Evolutionary conservation across 2,888 invertebrate genomes (phyloP).

Genomic region (Lypha dubia): DNA sequence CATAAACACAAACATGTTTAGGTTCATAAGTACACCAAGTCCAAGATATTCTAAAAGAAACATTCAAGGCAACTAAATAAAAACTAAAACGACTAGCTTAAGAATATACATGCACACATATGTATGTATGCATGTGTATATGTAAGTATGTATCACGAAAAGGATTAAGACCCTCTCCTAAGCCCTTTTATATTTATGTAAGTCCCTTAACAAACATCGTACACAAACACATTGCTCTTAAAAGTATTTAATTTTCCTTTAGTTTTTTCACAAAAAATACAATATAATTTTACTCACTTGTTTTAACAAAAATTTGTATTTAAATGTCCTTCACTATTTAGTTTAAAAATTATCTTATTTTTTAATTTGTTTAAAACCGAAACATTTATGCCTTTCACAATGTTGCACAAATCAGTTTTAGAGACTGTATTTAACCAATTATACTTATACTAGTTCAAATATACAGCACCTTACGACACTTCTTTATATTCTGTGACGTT

Average conservation of each 20-base stretch:
- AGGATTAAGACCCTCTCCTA: constrained; percentile 1
- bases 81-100: neutral
- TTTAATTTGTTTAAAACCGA: constrained; percentile 20
- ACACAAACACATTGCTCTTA: neutral
- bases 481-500: neutral
- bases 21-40: too few species aligned
- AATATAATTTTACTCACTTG: constrained; percentile 53
- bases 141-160: neutral
- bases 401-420: constrained; percentile 38
- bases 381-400: constrained; percentile 48
- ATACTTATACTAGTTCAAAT: constrained; percentile 59
- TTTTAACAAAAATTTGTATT: constrained; percentile 51
- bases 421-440: constrained; percentile 48
- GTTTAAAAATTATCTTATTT: neutral
- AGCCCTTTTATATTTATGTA: constrained; percentile 25
- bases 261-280: neutral
- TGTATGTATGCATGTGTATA: neutral
- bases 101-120: neutral
- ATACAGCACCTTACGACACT: constrained; percentile 57
- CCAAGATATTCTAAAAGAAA: too few species aligned
- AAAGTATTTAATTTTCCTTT: constrained; percentile 14
- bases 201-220: neutral
- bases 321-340: constrained; percentile 35
- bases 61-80: too few species aligned
- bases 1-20: too few species aligned